A percentile compares a stretch with the other conserved stretches of the same genome.
These are phyloP conservation scores for Muscicapa adusta DNA, from an alignment of 2,113 vertebrate genomes.

Conservation along the genomic window DNA sequence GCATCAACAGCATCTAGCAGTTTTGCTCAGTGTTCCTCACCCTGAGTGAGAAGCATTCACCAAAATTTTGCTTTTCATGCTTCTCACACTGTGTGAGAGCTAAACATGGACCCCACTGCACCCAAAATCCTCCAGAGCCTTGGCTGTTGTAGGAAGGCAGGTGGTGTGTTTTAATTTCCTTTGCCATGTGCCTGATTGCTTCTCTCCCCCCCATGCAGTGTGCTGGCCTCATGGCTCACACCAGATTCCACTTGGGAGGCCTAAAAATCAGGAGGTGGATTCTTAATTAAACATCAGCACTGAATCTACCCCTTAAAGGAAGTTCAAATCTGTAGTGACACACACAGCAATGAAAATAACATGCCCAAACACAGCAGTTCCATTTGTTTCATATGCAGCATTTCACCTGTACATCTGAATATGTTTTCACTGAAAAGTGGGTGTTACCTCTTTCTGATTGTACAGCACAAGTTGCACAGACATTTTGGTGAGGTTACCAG, in stretches of 20 bases:
- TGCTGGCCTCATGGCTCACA: not conserved
- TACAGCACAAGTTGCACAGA: not conserved
- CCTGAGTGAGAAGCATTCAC: not conserved
- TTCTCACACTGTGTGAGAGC: not conserved
- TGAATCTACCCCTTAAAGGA: not conserved
- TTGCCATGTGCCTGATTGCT: not conserved
- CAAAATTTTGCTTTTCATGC: not conserved
- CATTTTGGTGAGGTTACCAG: not conserved
- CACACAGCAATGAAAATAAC: not conserved
- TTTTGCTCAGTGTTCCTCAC: not conserved
- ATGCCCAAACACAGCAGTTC: not conserved
- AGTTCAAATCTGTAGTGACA: not conserved
- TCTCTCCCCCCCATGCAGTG: not conserved
- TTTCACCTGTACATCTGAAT: not conserved
- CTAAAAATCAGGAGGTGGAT: not conserved
- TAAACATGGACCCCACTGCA: not conserved
- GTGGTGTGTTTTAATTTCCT: not conserved
- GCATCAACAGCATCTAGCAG: not conserved
- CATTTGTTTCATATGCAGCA: not conserved
- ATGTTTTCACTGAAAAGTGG: not conserved
- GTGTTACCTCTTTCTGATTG: not conserved
- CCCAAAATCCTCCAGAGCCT: not conserved
- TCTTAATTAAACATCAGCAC: not conserved
- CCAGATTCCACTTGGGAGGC: not conserved
- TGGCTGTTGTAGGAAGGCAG: not conserved